Conservation (phyloP, 64 coral and sea anemone genomes). For the Pocillopora verrucosa region DNA sequence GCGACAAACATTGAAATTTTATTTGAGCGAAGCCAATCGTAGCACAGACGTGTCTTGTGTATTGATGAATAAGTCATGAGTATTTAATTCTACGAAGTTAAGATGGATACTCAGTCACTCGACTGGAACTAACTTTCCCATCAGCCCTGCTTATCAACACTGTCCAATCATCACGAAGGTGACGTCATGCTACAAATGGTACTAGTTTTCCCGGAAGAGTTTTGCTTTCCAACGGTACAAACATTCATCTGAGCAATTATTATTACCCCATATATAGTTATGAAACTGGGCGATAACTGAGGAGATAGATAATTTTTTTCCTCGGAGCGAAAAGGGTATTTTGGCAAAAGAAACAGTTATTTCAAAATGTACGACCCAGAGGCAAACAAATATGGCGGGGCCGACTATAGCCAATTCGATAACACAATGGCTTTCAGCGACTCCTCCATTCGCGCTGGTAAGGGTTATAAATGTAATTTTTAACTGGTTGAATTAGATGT, state of each 20-base stretch:
- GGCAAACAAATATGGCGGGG: constrained; percentile 54
- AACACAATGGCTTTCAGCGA: constrained; percentile 63
- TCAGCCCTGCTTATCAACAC: background rate
- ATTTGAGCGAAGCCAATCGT: too few relatives aligned
- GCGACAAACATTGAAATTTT: too few relatives aligned
- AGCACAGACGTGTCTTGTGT: too few relatives aligned
- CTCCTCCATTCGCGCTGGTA: constrained; percentile 64
- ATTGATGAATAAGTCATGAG: too few relatives aligned
- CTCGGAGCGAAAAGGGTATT: background rate
- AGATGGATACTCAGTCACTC: too few relatives aligned
- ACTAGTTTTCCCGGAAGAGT: background rate
- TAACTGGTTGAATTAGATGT: background rate
- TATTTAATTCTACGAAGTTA: too few relatives aligned
- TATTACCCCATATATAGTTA: background rate
- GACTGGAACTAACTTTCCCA: background rate
- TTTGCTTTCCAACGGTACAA: background rate
- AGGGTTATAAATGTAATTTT: background rate
- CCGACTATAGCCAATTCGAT: constrained; percentile 26
- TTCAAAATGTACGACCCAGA: constrained; percentile 45
- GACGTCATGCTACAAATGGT: constrained; percentile 15
- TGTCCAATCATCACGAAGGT: constrained; percentile 10
- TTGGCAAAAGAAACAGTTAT: background rate
- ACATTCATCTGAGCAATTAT: too few relatives aligned
- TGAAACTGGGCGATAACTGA: background rate
- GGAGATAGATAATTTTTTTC: background rate